Evolutionary conservation across 2,888 invertebrate species (phyloP).

Genomic region (Agonopterix arenella): DNA sequence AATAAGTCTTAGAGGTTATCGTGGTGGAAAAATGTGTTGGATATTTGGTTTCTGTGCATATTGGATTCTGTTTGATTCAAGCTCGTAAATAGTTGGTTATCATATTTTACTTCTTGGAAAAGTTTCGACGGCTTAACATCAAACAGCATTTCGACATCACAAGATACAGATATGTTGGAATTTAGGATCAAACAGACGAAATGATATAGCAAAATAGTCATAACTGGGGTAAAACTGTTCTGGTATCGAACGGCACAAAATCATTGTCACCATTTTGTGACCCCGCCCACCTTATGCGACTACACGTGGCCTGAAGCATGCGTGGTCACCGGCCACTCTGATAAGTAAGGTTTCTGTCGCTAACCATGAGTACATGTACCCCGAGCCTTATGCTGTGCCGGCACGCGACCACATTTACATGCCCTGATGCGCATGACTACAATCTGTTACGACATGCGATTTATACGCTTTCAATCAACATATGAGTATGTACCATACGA

Average conservation of each 20-base stretch:
- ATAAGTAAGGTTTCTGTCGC: conserved; percentile 46
- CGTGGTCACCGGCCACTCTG: background rate
- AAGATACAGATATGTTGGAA: no score
- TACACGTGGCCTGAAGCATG: background rate
- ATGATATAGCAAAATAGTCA: no score
- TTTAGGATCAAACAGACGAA: no score
- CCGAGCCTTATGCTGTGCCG: conserved; percentile 43
- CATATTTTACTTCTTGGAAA: background rate
- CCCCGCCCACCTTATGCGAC: no score
- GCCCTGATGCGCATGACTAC: conserved; percentile 37
- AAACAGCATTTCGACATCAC: no score
- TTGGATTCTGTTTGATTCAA: conserved; percentile 3
- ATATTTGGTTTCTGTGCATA: conserved; percentile 11
- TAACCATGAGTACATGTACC: conserved; percentile 19
- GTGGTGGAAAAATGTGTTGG: conserved; percentile 46
- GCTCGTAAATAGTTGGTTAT: background rate
- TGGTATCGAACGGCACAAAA: no score
- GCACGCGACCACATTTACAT: conserved; percentile 56
- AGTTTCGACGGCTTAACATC: no score
- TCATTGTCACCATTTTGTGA: no score
- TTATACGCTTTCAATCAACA: conserved; percentile 11
- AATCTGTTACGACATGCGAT: conserved; percentile 29
- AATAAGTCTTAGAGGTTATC: conserved; percentile 44
- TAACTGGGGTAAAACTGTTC: no score
- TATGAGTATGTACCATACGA: no score